These are phyloP conservation scores for Chaetops frenatus DNA, from an alignment of 2,113 vertebrate species.

Conservation along the genomic window DNA sequence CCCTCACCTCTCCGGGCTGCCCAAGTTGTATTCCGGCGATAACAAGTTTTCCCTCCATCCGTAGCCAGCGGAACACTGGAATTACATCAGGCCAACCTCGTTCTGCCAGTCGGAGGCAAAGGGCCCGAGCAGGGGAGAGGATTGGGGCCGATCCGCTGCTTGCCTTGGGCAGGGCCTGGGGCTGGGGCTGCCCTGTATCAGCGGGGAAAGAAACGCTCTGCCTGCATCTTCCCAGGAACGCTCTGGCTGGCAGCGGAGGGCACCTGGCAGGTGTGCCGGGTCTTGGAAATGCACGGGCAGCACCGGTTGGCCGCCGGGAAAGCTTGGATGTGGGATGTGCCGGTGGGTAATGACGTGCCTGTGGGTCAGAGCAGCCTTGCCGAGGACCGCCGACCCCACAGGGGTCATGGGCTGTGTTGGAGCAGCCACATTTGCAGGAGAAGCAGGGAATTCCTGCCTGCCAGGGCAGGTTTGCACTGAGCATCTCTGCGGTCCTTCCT, in stretches of 20 bases:
- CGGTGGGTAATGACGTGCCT: fast-evolving
- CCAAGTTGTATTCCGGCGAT: not conserved
- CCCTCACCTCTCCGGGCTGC: not conserved
- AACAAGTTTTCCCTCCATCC: not conserved
- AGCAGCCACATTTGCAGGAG: not conserved
- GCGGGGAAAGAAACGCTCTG: fast-evolving
- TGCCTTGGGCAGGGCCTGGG: fast-evolving
- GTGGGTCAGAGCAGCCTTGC: fast-evolving
- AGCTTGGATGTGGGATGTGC: fast-evolving
- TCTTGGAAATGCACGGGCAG: not conserved
- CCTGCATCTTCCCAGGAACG: not conserved
- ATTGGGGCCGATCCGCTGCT: not conserved
- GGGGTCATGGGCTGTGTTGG: fast-evolving
- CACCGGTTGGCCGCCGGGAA: fast-evolving
- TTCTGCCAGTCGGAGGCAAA: not conserved
- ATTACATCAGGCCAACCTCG: not conserved
- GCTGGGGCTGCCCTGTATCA: not conserved
- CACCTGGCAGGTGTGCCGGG: not conserved
- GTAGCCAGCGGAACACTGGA: fast-evolving
- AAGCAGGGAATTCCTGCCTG: not conserved
- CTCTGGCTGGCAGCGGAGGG: not conserved
- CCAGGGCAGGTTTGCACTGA: fast-evolving
- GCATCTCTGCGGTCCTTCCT: not conserved
- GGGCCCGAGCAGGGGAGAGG: fast-evolving
- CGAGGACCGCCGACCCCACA: fast-evolving